These are phyloP conservation scores for Hydractinia echinata DNA, from an alignment of 30 jellyfish, hydroid and myxozoan genomes.

Conservation along the genomic window DNA sequence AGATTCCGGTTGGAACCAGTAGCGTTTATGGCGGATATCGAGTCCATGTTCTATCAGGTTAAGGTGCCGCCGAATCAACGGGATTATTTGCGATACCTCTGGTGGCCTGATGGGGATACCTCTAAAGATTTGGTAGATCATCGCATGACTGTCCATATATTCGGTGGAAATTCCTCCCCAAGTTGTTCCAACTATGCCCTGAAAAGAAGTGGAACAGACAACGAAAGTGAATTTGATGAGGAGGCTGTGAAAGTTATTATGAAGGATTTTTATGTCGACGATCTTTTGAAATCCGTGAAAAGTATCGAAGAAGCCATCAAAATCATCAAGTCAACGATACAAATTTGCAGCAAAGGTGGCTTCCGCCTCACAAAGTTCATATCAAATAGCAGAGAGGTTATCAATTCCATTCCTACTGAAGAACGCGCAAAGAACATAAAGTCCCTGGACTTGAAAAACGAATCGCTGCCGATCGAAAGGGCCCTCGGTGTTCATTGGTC, in stretches of 20 bases:
- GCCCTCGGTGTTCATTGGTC: not conserved
- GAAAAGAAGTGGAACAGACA: slow-evolving; percentile 5
- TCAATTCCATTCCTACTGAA: slow-evolving; percentile 27
- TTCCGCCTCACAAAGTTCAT: slow-evolving; percentile 34
- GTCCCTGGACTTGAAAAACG: slow-evolving; percentile 27
- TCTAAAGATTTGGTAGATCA: no score
- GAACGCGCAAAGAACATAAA: slow-evolving; percentile 34
- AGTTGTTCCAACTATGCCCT: no score
- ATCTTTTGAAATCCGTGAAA: no score
- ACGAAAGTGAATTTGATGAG: no score
- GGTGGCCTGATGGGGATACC: not conserved
- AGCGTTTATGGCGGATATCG: slow-evolving; percentile 32
- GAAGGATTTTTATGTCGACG: no score
- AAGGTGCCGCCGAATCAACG: slow-evolving; percentile 15
- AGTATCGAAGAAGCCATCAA: not conserved
- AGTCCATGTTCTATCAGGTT: slow-evolving; percentile 38
- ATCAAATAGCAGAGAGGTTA: slow-evolving; percentile 30
- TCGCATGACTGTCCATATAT: no score
- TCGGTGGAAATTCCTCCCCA: no score
- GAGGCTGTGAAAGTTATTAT: no score
- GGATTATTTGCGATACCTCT: slow-evolving; percentile 23
- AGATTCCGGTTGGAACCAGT: slow-evolving; percentile 36
- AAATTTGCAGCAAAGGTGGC: not conserved
- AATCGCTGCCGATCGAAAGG: slow-evolving; percentile 36
- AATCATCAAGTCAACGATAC: no score